Base-by-base conservation (phyloP, 2,888 invertebrate genomes). In the Tethea ocularis region DNA sequence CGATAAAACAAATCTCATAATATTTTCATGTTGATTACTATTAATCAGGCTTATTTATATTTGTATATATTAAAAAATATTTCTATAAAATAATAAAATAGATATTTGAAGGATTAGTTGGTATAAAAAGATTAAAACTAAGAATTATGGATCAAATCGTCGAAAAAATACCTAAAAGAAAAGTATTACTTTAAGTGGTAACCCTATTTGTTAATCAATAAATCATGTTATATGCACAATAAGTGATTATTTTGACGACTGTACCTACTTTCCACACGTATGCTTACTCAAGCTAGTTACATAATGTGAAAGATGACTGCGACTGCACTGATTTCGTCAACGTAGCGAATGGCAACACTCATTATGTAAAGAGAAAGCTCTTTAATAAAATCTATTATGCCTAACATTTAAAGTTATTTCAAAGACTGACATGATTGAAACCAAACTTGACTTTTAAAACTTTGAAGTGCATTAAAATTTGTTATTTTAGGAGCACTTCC, bases 251-350 rank as follows among this genome's bases (percentile, higher is more conserved):
- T 33, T 54, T 20, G 13, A 11, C 46, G 20, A 33, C 20, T 33
- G 36, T 54, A 33, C 33, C 11, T 72, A 74, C 75, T 78, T 76
- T 78, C 77, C 75, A 70, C 74, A 74, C 72, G 75, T 77, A 67
- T 74, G 73, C 79, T 84, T 84, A 77, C 81, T 20, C 78, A 87
- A 86, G 66, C 62, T 61, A 61, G 59, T 87, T 87, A 75, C 80
- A 80, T 82, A 86, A 87, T 66, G 58, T 69, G 72, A 71, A 59
- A 80, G 82, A 83, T 77, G 79, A 73, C 72, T 78, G 76, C 75
- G 71, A 69, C 67, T 89, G 88, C 83, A 89, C 89, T 87, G 87
- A 87, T 89, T 89, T 89, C 89, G 88, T 89, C 88, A 88, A 88
- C 82, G 63, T 61, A 67, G 67, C 78, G 74, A 80, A 77, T 80